These are phyloP conservation scores for Dermochelys coriacea DNA, from an alignment of 2,797 vertebrate genomes.

Conservation along the genomic window DNA sequence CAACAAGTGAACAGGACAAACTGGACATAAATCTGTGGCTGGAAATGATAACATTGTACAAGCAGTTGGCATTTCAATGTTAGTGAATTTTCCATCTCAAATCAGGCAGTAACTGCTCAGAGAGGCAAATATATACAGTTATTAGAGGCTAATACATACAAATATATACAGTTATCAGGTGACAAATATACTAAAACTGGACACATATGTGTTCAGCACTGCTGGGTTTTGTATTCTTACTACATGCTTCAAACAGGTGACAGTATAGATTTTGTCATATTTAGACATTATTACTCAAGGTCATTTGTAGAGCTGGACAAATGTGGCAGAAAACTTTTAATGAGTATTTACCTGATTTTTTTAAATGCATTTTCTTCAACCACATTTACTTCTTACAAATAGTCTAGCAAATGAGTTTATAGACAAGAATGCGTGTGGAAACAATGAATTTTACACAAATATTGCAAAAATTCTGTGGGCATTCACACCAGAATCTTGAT, in stretches of 20 bases:
- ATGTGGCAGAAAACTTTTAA: not conserved
- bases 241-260: not conserved
- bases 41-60: not conserved
- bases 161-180: not conserved
- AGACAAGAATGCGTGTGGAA: not conserved
- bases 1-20: fast-evolving
- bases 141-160: not conserved
- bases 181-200: not conserved
- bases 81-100: not conserved
- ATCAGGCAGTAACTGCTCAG: not conserved
- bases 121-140: not conserved
- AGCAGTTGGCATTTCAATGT: not conserved
- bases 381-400: not conserved
- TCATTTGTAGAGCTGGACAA: not conserved
- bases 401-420: fast-evolving
- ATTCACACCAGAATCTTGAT: not conserved
- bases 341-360: not conserved
- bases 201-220: not conserved
- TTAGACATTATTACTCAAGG: not conserved
- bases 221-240: not conserved
- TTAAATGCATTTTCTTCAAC: fast-evolving
- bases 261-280: not conserved
- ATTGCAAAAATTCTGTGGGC: not conserved
- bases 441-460: not conserved
- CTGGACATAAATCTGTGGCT: not conserved